Evolutionary conservation across 2,113 vertebrate species (phyloP).

Genomic region (Lepus timidus): DNA sequence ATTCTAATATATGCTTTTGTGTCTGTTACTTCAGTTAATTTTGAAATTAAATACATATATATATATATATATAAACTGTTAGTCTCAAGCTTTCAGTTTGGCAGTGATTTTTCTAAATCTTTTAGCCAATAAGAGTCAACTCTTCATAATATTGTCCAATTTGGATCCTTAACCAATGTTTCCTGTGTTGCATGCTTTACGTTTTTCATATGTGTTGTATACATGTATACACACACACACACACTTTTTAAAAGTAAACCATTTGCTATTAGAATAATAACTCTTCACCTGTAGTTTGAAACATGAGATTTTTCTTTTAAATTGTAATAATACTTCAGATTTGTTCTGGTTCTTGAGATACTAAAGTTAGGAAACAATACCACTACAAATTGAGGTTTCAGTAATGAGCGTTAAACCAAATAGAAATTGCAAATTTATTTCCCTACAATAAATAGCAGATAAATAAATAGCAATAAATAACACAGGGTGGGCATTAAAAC

Average conservation of each 20-base stretch:
- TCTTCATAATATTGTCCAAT: conserved; percentile 84
- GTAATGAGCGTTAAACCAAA: conserved; percentile 42
- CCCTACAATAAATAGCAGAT: neutral
- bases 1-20: conserved; percentile 81
- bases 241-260: conserved; percentile 71
- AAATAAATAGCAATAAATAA: neutral
- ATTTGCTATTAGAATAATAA: conserved; percentile 70
- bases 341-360: conserved; percentile 64
- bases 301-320: conserved; percentile 67
- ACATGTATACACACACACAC: neutral
- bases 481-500: neutral
- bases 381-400: conserved; percentile 73
- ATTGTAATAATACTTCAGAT: conserved; percentile 62
- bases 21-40: conserved; percentile 85
- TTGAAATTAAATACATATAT: conserved; percentile 76
- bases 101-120: conserved; percentile 83
- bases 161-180: conserved; percentile 85
- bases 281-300: conserved; percentile 79
- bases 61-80: conserved; percentile 84
- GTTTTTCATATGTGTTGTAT: conserved; percentile 36
- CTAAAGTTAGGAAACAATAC: conserved; percentile 68
- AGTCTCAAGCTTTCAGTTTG: conserved; percentile 85
- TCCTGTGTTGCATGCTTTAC: conserved; percentile 79
- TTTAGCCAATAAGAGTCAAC: conserved; percentile 86
- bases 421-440: neutral